phyloP scores from a whole-genome alignment of 2,888 invertebrate species.

The Pinctada fucata region DNA sequence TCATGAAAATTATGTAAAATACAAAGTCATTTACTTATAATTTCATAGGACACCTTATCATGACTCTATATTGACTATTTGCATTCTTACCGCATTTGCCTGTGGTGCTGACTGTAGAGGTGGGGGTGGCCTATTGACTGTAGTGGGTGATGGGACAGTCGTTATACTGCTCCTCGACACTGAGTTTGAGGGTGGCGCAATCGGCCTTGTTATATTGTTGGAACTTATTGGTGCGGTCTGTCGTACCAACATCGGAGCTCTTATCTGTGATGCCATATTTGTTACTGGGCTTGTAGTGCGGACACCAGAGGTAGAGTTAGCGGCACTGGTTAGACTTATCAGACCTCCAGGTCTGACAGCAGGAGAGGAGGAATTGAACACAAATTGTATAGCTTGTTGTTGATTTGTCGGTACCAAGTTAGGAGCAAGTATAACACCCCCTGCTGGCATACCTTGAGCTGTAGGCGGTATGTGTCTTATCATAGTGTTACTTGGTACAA shows the following conservation, averaged over 20 bases:
- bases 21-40: too few species aligned
- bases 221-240: constrained; percentile 18
- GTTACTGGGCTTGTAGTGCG: constrained; percentile 2
- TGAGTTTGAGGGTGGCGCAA: neutral
- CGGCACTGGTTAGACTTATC: constrained; percentile 38
- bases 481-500: constrained; percentile 39
- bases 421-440: constrained; percentile 47
- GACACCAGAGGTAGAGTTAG: constrained; percentile 3
- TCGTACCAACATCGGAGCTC: constrained; percentile 32
- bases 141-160: constrained; percentile 22
- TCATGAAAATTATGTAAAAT: too few species aligned
- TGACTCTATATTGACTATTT: too few species aligned
- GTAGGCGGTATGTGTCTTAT: constrained; percentile 43
- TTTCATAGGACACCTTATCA: too few species aligned
- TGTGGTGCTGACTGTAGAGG: constrained; percentile 44
- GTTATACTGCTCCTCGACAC: neutral
- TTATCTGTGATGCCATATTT: neutral
- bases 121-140: constrained; percentile 42
- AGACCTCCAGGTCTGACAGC: constrained; percentile 54
- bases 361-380: constrained; percentile 52
- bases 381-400: constrained; percentile 51
- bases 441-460: constrained; percentile 33
- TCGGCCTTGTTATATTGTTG: constrained; percentile 1
- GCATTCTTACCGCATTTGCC: constrained; percentile 21
- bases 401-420: constrained; percentile 35